Percentiles rank a stretch among this genome's conserved stretches.
Conservation (phyloP, 2,888 invertebrate species). For the Machimus atricapillus region DNA sequence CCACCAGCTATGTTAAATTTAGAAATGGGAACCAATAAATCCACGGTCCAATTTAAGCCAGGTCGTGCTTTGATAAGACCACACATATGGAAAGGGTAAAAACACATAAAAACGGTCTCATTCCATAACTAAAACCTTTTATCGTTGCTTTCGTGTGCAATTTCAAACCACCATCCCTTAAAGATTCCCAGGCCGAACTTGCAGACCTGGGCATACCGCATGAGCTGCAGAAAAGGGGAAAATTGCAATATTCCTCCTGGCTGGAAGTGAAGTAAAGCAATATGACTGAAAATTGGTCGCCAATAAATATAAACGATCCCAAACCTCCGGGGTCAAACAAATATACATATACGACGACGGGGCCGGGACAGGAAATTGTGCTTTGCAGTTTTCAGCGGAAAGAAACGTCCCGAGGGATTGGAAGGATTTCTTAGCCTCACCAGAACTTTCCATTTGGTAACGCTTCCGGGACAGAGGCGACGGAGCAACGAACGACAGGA, state of each 20-base stretch:
- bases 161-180: not conserved
- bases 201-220: not conserved
- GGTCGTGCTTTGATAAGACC: not conserved
- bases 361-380: not conserved
- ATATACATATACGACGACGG: not conserved
- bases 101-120: not conserved
- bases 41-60: not conserved
- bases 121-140: not conserved
- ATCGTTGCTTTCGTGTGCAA: not conserved
- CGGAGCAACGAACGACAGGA: not conserved
- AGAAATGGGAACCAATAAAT: not conserved
- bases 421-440: not conserved
- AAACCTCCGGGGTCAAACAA: not conserved
- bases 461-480: not conserved
- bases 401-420: not conserved
- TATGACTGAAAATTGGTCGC: not conserved
- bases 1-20: not conserved
- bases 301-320: conserved; percentile 7
- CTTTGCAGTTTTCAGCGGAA: not conserved
- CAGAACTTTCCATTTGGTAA: conserved; percentile 2
- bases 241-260: not conserved
- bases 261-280: not conserved
- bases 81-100: not conserved
- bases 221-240: not conserved
- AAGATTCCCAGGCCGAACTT: not conserved